phyloP scores from a whole-genome alignment of 2,888 invertebrate genomes.

The Sericinus montela region DNA sequence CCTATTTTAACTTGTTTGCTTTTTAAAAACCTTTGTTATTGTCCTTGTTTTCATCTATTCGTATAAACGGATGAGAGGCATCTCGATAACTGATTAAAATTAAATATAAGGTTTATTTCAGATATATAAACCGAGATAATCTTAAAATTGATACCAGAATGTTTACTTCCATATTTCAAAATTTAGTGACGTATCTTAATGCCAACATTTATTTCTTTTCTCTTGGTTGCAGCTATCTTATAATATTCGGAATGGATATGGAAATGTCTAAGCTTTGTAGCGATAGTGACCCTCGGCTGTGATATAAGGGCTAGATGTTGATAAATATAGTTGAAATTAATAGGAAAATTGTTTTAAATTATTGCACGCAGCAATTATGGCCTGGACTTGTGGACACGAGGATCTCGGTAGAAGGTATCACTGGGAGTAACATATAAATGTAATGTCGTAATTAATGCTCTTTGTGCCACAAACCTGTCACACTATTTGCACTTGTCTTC shows the following conservation, averaged over 20 bases:
- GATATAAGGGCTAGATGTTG: conserved; percentile 63
- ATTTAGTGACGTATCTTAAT: conserved; percentile 15
- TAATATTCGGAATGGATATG: conserved; percentile 76
- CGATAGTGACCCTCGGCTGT: conserved; percentile 68
- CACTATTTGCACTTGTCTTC: background rate
- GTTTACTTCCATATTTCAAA: background rate
- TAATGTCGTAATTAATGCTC: conserved; percentile 23
- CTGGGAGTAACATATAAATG: conserved; percentile 78
- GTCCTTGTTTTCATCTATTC: too few relatives aligned
- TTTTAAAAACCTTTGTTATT: background rate
- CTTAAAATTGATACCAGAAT: too few relatives aligned
- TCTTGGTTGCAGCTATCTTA: conserved; percentile 76
- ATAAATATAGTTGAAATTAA: conserved; percentile 33
- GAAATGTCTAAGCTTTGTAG: conserved; percentile 74
- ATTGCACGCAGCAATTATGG: conserved; percentile 79
- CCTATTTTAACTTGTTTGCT: background rate
- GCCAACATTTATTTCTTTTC: conserved; percentile 33
- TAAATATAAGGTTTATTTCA: too few relatives aligned
- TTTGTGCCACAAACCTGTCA: conserved; percentile 28
- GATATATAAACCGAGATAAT: too few relatives aligned
- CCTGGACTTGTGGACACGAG: conserved; percentile 80
- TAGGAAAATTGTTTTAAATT: conserved; percentile 56
- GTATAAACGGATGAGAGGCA: too few relatives aligned
- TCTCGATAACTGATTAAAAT: too few relatives aligned
- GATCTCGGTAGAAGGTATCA: conserved; percentile 81